Conservation (phyloP, 1,140 invertebrate species). For the Drosophila elegans region DNA sequence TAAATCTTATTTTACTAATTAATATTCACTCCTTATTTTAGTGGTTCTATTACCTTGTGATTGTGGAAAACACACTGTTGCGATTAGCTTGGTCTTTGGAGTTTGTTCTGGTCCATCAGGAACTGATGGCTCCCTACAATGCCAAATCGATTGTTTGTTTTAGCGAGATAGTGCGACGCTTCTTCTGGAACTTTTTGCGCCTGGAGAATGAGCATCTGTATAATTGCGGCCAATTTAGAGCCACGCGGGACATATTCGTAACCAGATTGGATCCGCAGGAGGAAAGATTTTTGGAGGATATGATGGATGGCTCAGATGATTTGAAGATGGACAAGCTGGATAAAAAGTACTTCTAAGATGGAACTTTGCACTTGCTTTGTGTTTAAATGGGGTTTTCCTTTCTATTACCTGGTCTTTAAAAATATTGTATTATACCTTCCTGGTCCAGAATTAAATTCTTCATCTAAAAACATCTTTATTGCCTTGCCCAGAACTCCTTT, state of each 20-base stretch:
- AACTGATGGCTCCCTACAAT: conserved; percentile 19
- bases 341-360: conserved; percentile 38
- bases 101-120: conserved; percentile 90
- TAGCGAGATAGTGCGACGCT: conserved; percentile 55
- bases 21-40: background rate
- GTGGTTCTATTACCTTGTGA: conserved; percentile 98
- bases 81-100: conserved; percentile 96
- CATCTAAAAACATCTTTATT: background rate
- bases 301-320: conserved; percentile 31
- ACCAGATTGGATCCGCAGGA: conserved; percentile 14
- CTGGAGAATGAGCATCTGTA: conserved; percentile 68
- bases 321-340: background rate
- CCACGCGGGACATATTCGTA: conserved; percentile 57
- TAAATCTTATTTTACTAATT: background rate
- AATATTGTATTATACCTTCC: too few relatives aligned
- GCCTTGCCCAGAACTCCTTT: background rate
- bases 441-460: background rate
- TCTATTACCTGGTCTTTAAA: background rate
- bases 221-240: conserved; percentile 64
- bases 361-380: too few relatives aligned
- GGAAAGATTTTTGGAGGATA: conserved; percentile 18
- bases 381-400: too few relatives aligned
- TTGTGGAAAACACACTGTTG: conserved; percentile 96
- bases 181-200: conserved; percentile 71
- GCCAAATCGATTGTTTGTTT: conserved; percentile 32